Evolutionary conservation across 2,888 invertebrate species (phyloP), one percentile per base, ranked within the genome.

Genomic region (Temnothorax rugatulus): DNA sequence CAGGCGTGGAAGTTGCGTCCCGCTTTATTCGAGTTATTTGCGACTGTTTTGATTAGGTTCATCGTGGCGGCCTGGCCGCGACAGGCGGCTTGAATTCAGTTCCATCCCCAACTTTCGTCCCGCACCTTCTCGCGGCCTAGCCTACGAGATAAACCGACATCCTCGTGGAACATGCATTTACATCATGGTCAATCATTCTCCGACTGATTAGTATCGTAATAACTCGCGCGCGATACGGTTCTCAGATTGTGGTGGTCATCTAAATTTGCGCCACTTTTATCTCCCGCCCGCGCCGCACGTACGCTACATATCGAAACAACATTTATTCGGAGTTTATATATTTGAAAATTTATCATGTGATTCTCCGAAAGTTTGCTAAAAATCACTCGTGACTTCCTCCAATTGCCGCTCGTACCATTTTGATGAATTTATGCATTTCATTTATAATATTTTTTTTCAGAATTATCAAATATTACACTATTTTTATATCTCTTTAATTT

Each of bases 21-120:
- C 18, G 69, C 82, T 84, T 85, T 83, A 85, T 89, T 88, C 74
- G 57, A 83, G 57, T 74, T 82, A 66, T 68, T 79, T 75, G 84
- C 86, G 81, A 86, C 84, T 82, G 86, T 89, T 90, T 88, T 86
- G 88, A 91, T 91, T 91, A 90, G 87, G 89, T 88, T 90, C 89
- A 86, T 87, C 88, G 88, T 61, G 61, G 82, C 84, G 63, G 34
- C n/a, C 38, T 47, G 79, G 73, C 84, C 85, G 74, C 57, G 79
- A 75, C 84, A 82, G 73, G 50, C 73, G 57, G 47, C 64, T 63
- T 47, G 59, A 18, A 69, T 79, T 38, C 57, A 47, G 47, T 50
- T 64, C 52, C 71, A 11, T 66, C 29, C 11, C 21, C 50, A 83
- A 68, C 76, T 76, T 76, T 76, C 41, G 18, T 11, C 21, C 11